Conservation (phyloP, 2,113 vertebrate genomes). For the Gobiocypris rarus region DNA sequence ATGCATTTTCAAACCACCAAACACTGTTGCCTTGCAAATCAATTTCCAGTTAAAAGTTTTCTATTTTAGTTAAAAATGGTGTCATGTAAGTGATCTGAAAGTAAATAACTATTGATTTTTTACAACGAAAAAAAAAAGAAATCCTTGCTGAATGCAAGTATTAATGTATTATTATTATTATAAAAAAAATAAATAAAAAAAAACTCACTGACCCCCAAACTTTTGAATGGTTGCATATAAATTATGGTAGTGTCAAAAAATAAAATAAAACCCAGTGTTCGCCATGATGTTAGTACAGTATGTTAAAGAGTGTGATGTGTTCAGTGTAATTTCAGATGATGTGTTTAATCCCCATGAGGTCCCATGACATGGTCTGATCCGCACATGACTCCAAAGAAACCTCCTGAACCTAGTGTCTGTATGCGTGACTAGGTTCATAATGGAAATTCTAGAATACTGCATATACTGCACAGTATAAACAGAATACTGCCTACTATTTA, state of each 20-base stretch:
- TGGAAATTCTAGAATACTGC: not conserved
- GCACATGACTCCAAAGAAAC: conserved; percentile 41
- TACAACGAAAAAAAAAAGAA: too few relatives aligned
- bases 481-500: too few relatives aligned
- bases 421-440: not conserved
- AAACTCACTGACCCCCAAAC: not conserved
- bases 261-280: not conserved
- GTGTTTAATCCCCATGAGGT: conserved; percentile 33
- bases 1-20: too few relatives aligned
- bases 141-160: too few relatives aligned
- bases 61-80: too few relatives aligned
- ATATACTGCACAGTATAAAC: too few relatives aligned
- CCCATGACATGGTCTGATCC: conserved; percentile 39
- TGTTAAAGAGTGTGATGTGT: conserved; percentile 11
- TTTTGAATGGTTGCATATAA: not conserved
- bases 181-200: too few relatives aligned
- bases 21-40: too few relatives aligned
- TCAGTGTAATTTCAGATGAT: not conserved
- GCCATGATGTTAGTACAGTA: conserved; percentile 21
- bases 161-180: too few relatives aligned
- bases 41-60: too few relatives aligned
- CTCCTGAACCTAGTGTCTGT: conserved; percentile 15
- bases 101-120: too few relatives aligned
- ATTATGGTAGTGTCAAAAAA: not conserved
- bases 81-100: too few relatives aligned